Base-by-base conservation (phyloP, 2,888 invertebrate genomes). In the Elmis aenea region DNA sequence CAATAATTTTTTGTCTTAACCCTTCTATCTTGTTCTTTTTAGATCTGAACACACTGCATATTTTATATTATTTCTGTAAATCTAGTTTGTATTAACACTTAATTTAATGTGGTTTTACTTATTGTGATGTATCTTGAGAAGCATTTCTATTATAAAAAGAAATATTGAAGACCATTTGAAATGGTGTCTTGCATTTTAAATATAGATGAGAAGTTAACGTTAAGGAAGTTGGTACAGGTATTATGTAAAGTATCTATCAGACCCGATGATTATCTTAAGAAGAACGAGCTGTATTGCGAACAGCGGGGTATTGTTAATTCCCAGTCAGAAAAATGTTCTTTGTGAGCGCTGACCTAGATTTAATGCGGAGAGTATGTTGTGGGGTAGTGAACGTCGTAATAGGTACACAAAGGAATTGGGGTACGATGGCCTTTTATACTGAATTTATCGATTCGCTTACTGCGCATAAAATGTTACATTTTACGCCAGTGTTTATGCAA, bases 341-440 rank as follows among this genome's bases (percentile, higher is more conserved):
- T 39, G 39, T 39, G 39, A 21, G 29, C 39, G 39, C 21, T 39
- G 39, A 39, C 39, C 39, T 39, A 39, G 34, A 39, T 39, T 33
- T 38, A 39, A 34, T 39, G 34, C 10, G 39, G 26, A 39, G 39
- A 39, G 30, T 39, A 39, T 39, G 39, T 39, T 39, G 39, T 29
- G 32, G 39, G 39, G 39, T 39, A 34, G 39, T 18, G 33, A 30
- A 33, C 41, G 36, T 27, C 27, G 36, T 32, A 41, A 41, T 41
- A 29, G 32, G 31, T 37, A 33, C 36, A 36, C 41, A 36, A 37
- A 32, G 37, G 36, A 41, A 41, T 41, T 37, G 28, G 35, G 41
- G 33, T n/a, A 41, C 37, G 36, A 41, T 36, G 30, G 41, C 34
- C 33, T 41, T 41, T 37, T 36, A 36, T 37, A 31, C 28, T 34